Evolutionary conservation across 2,888 invertebrate genomes (phyloP).

Genomic region (Platycnemis pennipes): DNA sequence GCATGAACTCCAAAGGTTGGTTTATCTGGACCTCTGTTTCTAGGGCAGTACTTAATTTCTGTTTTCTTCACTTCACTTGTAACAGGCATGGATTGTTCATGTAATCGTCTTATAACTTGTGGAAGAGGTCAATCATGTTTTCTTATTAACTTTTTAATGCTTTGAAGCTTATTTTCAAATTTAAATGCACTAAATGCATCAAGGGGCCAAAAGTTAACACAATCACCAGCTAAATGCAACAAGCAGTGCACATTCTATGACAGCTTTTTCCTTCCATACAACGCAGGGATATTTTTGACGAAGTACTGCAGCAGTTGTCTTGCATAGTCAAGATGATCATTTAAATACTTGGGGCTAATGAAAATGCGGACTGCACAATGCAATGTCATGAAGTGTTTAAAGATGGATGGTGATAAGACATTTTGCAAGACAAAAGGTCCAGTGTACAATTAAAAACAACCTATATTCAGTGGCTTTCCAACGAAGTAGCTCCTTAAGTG

Average conservation of each 20-base stretch:
- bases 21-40: neutral
- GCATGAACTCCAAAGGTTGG: neutral
- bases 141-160: neutral
- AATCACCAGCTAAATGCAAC: neutral
- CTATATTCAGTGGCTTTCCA: neutral
- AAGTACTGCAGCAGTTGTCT: neutral
- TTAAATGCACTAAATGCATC: conserved; percentile 18
- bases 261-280: neutral
- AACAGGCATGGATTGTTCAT: neutral
- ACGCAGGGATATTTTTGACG: neutral
- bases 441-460: neutral
- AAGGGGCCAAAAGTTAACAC: neutral
- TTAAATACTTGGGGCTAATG: neutral
- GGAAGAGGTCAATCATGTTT: too few species aligned
- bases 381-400: neutral
- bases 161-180: too few species aligned
- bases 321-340: neutral
- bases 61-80: neutral
- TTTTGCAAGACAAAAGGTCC: neutral
- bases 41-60: neutral
- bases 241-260: neutral
- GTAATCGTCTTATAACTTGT: too few species aligned
- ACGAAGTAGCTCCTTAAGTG: neutral
- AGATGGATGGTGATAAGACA: neutral
- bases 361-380: neutral